A percentile compares a stretch with the other conserved stretches of the same genome.
phyloP scores from a whole-genome alignment of 2,888 invertebrate species.

The Punctoribates punctum region DNA sequence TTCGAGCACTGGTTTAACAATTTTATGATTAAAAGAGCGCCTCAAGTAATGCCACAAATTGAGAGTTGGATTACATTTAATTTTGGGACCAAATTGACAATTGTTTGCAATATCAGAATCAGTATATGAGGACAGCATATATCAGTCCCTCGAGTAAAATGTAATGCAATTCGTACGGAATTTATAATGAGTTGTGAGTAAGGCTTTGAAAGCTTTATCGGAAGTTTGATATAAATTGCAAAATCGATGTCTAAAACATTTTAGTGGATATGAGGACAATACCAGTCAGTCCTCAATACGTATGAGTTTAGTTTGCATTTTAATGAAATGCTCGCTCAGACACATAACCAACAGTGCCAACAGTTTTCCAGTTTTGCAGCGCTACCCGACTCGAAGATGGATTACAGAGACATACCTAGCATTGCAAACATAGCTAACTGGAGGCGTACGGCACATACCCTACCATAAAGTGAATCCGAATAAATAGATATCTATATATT shows the following conservation, averaged over 20 bases:
- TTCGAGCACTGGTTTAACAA: slow-evolving; percentile 23
- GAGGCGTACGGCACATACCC: neutral
- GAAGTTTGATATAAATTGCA: slow-evolving; percentile 26
- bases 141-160: slow-evolving; percentile 36
- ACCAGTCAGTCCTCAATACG: neutral
- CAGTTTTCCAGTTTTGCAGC: neutral
- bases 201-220: slow-evolving; percentile 16
- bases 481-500: slow-evolving; percentile 7
- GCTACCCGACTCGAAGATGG: slow-evolving; percentile 29
- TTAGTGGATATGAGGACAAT: slow-evolving; percentile 12
- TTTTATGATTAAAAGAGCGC: slow-evolving; percentile 9
- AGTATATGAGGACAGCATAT: neutral
- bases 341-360: slow-evolving; percentile 1
- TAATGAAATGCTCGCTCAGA: slow-evolving; percentile 14
- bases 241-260: slow-evolving; percentile 34
- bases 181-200: slow-evolving; percentile 34
- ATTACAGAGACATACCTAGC: slow-evolving; percentile 28
- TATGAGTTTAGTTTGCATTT: slow-evolving; percentile 35
- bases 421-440: slow-evolving; percentile 4
- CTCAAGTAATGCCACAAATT: slow-evolving; percentile 32
- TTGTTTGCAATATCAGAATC: slow-evolving; percentile 24
- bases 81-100: slow-evolving; percentile 33
- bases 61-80: slow-evolving; percentile 34
- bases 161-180: slow-evolving; percentile 30
- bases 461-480: neutral